These are phyloP conservation scores for Orientallactaga sibirica DNA, from an alignment of 2,797 vertebrate species.

Conservation along the genomic window DNA sequence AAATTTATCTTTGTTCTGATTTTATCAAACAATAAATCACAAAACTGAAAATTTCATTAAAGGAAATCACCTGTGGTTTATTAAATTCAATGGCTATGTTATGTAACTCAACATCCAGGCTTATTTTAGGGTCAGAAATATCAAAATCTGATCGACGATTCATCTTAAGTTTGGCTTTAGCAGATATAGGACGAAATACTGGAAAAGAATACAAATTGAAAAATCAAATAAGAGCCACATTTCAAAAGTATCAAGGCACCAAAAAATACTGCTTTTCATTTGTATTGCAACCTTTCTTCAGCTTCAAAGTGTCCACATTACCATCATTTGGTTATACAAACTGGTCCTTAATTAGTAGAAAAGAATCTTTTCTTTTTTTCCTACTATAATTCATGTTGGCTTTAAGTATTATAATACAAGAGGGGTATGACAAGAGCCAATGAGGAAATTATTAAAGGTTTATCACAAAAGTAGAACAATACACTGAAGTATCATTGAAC, in stretches of 20 bases:
- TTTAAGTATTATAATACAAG: neutral
- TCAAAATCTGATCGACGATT: conserved; percentile 97
- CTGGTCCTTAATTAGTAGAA: neutral
- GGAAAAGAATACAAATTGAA: conserved; percentile 76
- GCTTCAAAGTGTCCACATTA: neutral
- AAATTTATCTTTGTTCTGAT: conserved; percentile 59
- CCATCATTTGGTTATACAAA: conserved; percentile 39
- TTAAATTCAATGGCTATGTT: conserved; percentile 96
- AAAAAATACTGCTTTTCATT: conserved; percentile 41
- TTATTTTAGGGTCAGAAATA: conserved; percentile 96
- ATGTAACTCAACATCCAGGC: conserved; percentile 94
- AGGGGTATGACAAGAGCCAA: neutral
- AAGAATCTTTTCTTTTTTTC: conserved; percentile 30
- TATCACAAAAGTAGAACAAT: neutral
- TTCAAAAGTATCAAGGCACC: conserved; percentile 27
- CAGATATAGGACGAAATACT: conserved; percentile 98
- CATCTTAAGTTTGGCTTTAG: conserved; percentile 96
- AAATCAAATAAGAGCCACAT: conserved; percentile 51
- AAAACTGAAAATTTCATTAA: conserved; percentile 55
- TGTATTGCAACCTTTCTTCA: conserved; percentile 24
- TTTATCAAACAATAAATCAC: conserved; percentile 53
- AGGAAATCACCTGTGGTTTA: conserved; percentile 93
- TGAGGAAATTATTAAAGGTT: neutral
- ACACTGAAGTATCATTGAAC: neutral
- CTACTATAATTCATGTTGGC: conserved; percentile 24